Evolutionary conservation across 2,113 vertebrate species (phyloP).

Genomic region (Montifringilla adamsi): DNA sequence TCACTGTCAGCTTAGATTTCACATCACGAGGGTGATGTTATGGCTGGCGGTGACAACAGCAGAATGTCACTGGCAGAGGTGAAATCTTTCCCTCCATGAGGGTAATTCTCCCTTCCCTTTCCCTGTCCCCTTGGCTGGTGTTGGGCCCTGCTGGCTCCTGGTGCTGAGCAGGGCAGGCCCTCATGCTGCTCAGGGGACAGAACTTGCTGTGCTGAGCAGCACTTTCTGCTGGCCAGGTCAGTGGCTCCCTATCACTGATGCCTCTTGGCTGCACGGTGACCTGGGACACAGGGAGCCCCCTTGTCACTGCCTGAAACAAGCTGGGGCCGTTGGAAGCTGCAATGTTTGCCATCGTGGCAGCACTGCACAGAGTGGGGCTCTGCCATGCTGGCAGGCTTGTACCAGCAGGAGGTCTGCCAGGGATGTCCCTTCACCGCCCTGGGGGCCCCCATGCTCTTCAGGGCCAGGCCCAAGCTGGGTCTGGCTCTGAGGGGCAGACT

Average conservation of each 20-base stretch:
- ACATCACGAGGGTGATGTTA: neutral
- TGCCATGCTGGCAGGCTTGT: neutral
- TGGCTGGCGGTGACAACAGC: neutral
- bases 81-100: neutral
- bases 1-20: conserved; percentile 31
- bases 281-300: neutral
- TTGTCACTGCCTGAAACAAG: neutral
- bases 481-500: neutral
- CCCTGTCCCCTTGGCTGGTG: neutral
- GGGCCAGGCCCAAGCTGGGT: neutral
- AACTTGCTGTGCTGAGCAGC: too few relatives aligned
- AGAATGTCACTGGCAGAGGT: conserved; percentile 27
- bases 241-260: neutral
- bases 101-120: neutral
- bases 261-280: neutral
- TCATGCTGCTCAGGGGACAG: too few relatives aligned
- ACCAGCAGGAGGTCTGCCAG: neutral
- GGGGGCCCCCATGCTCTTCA: accelerated
- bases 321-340: accelerated
- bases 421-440: neutral
- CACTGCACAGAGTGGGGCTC: neutral
- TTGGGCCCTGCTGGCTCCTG: neutral
- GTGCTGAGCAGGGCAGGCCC: neutral
- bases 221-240: too few relatives aligned
- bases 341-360: accelerated